phyloP scores from a whole-genome alignment of 2,888 invertebrate genomes.

The Rhabditoides inermis region DNA sequence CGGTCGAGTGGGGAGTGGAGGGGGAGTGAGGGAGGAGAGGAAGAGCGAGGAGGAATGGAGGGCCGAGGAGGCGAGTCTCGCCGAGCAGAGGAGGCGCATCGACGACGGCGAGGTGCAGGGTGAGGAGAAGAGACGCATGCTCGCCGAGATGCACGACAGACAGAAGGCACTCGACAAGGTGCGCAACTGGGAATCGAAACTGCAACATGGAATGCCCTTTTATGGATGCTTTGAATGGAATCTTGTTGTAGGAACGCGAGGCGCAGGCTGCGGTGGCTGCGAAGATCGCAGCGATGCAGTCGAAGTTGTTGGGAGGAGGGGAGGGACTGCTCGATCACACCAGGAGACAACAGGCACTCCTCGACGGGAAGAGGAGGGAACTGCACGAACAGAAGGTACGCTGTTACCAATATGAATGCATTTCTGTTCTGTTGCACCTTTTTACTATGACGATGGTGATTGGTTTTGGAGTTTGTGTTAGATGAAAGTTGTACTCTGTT shows the following conservation, averaged over 20 bases:
- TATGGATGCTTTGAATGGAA: too few relatives aligned
- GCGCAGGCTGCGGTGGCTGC: slow-evolving; percentile 36
- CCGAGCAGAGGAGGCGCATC: background rate
- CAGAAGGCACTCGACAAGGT: slow-evolving; percentile 11
- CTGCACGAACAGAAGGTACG: slow-evolving; percentile 76
- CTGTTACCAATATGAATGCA: too few relatives aligned
- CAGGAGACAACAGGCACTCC: slow-evolving; percentile 79
- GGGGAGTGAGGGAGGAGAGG: slow-evolving; percentile 5
- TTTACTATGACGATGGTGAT: too few relatives aligned
- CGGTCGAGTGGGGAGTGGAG: slow-evolving; percentile 23
- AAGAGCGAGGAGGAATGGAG: background rate
- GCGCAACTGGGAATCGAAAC: too few relatives aligned
- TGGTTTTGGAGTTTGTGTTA: too few relatives aligned
- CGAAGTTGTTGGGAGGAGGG: slow-evolving; percentile 77
- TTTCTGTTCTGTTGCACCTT: too few relatives aligned
- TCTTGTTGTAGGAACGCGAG: slow-evolving; percentile 53
- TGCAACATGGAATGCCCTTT: too few relatives aligned
- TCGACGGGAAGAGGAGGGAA: slow-evolving; percentile 76
- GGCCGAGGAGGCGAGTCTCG: background rate
- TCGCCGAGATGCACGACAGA: background rate
- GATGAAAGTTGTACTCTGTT: too few relatives aligned
- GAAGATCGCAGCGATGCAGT: slow-evolving; percentile 67
- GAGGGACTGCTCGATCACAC: slow-evolving; percentile 76
- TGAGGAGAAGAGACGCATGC: background rate
- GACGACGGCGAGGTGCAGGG: background rate